Evolutionary conservation across 2,113 vertebrate genomes (phyloP), one percentile per base, ranked within the genome.

Genomic region (Oreotrochilus melanogaster): DNA sequence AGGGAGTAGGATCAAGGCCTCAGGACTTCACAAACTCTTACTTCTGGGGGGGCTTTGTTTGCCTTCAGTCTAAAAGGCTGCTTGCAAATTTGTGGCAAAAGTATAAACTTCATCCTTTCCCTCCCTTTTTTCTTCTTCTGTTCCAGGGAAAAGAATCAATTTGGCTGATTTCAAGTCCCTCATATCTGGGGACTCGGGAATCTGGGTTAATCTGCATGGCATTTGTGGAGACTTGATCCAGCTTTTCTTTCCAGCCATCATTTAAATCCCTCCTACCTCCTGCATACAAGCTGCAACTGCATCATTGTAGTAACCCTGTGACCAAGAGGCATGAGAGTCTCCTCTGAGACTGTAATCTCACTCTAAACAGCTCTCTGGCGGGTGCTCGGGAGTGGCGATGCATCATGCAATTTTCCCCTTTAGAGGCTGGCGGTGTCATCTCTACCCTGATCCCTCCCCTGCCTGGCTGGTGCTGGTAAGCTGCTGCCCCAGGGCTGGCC

Each of bases 301-400:
- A 97, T 89, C 42, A 35, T 89, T 7, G 5, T 80, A 82, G 89
- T 97, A 97, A 97, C 97, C 91, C 91, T 14, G 45, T 95, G 97
- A 96, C 95, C 79, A n/a, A 93, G 92, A 97, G 90, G 96, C 94
- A 97, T 27, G 86, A 96, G 95, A 96, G 79, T 83, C 88, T 97
- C 97, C 95, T 96, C 83, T 28, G 93, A 97, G 97, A 93, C 96
- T 96, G 79, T 96, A 95, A 97, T 97, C 97, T 97, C 67, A 5
- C 95, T 96, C 92, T 93, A 67, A 97, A 97, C 89, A 95, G 92
- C 95, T 98, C 95, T 98, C 95, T 22, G 37, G 94, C 3, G 62
- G 95, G 86, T 85, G 93, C 95, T 96, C 60, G 0, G 61, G 93
- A 95, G 81, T 69, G 89, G 90, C 4, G 47, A 97, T 96, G 93